A percentile compares a stretch with the other conserved stretches of the same genome.
Evolutionary conservation across 2,888 invertebrate genomes (phyloP).

Genomic region (Phragmatobia fuliginosa): DNA sequence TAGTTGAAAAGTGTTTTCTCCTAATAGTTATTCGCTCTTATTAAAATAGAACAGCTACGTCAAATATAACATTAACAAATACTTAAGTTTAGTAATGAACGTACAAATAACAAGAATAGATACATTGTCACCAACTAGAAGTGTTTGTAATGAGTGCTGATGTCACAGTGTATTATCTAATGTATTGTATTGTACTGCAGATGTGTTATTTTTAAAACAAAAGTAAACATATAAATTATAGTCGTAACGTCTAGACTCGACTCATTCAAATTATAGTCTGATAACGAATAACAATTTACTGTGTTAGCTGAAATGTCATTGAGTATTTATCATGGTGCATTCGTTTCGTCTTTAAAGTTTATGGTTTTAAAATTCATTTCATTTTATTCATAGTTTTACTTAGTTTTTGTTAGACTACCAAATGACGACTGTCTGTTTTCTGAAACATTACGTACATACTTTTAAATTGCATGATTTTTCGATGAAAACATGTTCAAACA

Average conservation of each 20-base stretch:
- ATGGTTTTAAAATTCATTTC: background rate
- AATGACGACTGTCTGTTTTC: background rate
- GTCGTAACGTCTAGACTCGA: conserved; percentile 25
- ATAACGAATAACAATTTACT: background rate
- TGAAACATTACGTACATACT: background rate
- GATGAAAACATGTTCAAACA: too few relatives aligned
- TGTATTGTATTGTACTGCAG: conserved; percentile 20
- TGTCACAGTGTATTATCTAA: conserved; percentile 49
- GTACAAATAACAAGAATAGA: conserved; percentile 35
- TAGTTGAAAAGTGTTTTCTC: background rate
- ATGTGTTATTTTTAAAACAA: conserved; percentile 38
- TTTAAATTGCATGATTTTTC: background rate
- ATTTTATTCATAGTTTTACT: background rate
- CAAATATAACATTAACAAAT: background rate
- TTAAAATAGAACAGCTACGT: background rate
- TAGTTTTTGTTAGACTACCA: background rate
- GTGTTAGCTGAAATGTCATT: background rate
- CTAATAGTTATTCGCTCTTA: background rate
- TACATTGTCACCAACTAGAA: conserved; percentile 32
- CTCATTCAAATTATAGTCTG: conserved; percentile 15
- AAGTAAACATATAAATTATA: conserved; percentile 16
- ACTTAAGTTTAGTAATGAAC: conserved; percentile 19
- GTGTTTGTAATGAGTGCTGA: conserved; percentile 46
- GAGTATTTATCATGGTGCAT: background rate
- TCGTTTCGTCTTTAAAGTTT: background rate